Base-by-base conservation (phyloP, 2,797 vertebrate genomes). In the Mormyrus hasselquistii region DNA sequence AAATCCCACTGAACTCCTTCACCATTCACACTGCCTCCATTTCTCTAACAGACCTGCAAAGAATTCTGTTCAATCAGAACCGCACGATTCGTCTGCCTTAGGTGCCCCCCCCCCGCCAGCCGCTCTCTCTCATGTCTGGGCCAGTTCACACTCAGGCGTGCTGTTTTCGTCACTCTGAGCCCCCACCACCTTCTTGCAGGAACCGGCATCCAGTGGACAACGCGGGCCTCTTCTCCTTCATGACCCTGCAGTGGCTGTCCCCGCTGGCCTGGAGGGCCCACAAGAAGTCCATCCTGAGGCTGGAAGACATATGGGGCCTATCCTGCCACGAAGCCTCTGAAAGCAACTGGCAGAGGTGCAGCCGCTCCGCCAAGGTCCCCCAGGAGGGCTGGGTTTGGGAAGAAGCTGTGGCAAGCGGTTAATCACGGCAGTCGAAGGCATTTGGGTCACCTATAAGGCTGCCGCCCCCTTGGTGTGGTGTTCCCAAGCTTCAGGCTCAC, bases 131-230 rank as follows among this genome's bases (percentile, higher is more conserved):
- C 90, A 29, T 73, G 89, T 90, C 90, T 82, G 79, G 88, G 79
- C 88, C 90, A 92, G 90, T 52, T 93, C 88, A 88, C 91, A 92
- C 93, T 91, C 92, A 88, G 34, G 89, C 92, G 93, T 88, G 90
- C 87, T 44, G 41, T 87, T 84, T 52, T 16, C n/a, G 50, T 82
- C 41, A 4, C 8, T 65, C 14, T 85, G 57, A 57, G 29, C 16
- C 55, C 79, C 55, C 47, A 25, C n/a, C 16, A 16, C 38, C 34
- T 76, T 76, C 12, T 14, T 79, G 29, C 93, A 97, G 97, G 90
- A 94, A 97, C 91, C 96, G 96, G 93, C 96, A 97, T 94, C 97
- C 96, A 16, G 95, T 97, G 86, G 96, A 97, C 93, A 97, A 97
- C 57, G 95, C 96, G 0, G 97, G 97, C 89, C 92, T 97, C 89